Evolutionary conservation across 2,797 vertebrate genomes (phyloP).

Genomic region (Mycteria americana): DNA sequence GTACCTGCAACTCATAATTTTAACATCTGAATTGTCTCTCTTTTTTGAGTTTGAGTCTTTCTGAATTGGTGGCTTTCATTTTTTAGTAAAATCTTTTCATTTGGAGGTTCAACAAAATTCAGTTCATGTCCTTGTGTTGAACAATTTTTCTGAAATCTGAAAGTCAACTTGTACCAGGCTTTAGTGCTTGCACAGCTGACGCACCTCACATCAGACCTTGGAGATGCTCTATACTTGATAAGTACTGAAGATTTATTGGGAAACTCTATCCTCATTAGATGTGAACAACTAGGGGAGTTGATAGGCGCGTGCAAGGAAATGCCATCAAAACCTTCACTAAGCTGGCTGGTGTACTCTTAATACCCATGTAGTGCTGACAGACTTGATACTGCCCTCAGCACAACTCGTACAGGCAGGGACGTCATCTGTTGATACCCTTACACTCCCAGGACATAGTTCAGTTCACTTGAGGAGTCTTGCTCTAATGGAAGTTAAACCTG

Average conservation of each 20-base stretch:
- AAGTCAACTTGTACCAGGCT: not conserved
- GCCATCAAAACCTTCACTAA: not conserved
- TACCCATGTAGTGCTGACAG: not conserved
- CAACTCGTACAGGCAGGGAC: accelerated
- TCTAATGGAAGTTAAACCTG: not conserved
- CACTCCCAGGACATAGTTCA: not conserved
- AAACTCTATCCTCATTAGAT: not conserved
- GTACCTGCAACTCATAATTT: not conserved
- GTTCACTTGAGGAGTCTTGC: not conserved
- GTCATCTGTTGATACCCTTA: not conserved
- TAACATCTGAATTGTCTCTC: not conserved
- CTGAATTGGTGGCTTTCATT: not conserved
- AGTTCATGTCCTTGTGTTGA: not conserved
- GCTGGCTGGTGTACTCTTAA: not conserved
- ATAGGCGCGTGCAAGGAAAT: accelerated
- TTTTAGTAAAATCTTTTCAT: not conserved
- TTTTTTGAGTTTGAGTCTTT: not conserved
- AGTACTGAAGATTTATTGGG: not conserved
- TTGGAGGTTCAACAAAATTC: not conserved
- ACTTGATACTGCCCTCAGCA: no score
- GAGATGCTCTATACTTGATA: not conserved
- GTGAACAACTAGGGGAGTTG: not conserved
- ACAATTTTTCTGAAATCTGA: not conserved
- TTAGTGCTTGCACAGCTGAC: not conserved
- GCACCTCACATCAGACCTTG: not conserved